These are phyloP conservation scores for Eulemur macaco DNA, from an alignment of 2,113 vertebrate genomes.

Conservation along the genomic window DNA sequence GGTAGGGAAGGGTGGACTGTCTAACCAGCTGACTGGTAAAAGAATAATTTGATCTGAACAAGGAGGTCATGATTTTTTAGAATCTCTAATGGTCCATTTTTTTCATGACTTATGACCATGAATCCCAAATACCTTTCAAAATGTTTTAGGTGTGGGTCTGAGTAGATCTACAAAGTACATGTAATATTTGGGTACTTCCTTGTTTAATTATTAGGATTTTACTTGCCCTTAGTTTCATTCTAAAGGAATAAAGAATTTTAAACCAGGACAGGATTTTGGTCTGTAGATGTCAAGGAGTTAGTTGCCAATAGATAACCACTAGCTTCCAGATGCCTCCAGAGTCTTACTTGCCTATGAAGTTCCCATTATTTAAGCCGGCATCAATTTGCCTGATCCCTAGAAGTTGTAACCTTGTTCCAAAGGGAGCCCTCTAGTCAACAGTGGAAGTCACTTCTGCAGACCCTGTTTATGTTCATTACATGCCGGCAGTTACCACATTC, in stretches of 20 bases:
- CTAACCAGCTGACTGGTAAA: not conserved
- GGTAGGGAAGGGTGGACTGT: not conserved
- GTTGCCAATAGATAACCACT: conserved; percentile 54
- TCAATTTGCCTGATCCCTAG: conserved; percentile 70
- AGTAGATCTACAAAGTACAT: not conserved
- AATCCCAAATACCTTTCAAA: not conserved
- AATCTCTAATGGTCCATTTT: not conserved
- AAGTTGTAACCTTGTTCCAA: conserved; percentile 72
- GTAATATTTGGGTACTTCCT: not conserved
- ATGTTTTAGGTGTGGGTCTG: not conserved
- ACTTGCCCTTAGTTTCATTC: not conserved
- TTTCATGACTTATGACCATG: not conserved
- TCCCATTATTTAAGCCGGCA: conserved; percentile 73
- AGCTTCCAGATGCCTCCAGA: conserved; percentile 69
- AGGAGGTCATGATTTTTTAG: not conserved
- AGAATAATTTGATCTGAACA: not conserved
- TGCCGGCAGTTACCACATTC: conserved; percentile 68
- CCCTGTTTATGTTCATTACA: conserved; percentile 76
- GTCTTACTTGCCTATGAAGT: conserved; percentile 69
- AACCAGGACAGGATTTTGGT: not conserved
- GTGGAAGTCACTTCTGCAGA: conserved; percentile 81
- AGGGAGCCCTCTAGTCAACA: conserved; percentile 79
- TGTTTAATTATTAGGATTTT: not conserved
- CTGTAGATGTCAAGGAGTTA: not conserved
- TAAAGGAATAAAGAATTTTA: conserved; percentile 7